Percentiles rank a stretch among this genome's conserved stretches.
phyloP scores from a whole-genome alignment of 2,888 invertebrate genomes.

The Brachyptera putata region DNA sequence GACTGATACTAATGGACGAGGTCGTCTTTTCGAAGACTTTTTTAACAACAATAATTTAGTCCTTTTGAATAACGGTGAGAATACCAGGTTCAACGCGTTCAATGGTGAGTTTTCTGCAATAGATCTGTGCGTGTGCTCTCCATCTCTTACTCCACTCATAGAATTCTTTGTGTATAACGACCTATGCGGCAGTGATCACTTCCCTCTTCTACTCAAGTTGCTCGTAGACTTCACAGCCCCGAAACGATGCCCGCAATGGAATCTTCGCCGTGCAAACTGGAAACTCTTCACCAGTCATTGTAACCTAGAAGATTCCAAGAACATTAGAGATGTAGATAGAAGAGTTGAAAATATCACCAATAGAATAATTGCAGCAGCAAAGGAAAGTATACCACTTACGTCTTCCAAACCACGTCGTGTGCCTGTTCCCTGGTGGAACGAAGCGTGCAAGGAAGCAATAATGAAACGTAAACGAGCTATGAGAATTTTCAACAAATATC shows the following conservation, averaged over 20 bases:
- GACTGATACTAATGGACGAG: too few species aligned
- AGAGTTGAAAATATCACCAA: neutral
- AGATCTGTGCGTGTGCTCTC: too few species aligned
- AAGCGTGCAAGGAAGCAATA: conserved; percentile 20
- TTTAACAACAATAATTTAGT: too few species aligned
- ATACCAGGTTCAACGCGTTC: neutral
- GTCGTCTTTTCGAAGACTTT: too few species aligned
- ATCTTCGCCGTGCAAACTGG: neutral
- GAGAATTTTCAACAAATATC: conserved; percentile 15
- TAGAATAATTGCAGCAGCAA: neutral
- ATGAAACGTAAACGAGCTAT: conserved; percentile 9
- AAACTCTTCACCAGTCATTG: neutral
- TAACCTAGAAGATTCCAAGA: neutral
- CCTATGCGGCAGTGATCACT: conserved; percentile 6
- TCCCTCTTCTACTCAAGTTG: neutral
- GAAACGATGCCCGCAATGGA: neutral
- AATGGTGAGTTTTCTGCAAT: neutral
- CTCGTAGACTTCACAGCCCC: neutral
- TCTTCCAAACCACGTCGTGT: neutral
- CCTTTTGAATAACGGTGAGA: too few species aligned
- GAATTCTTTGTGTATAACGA: conserved; percentile 1
- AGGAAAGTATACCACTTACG: conserved; percentile 1
- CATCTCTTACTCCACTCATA: neutral
- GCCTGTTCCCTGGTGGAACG: conserved; percentile 20
- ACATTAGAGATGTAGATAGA: neutral